These are phyloP conservation scores for Gadus macrocephalus DNA, from an alignment of 2,113 vertebrate genomes.

Conservation along the genomic window DNA sequence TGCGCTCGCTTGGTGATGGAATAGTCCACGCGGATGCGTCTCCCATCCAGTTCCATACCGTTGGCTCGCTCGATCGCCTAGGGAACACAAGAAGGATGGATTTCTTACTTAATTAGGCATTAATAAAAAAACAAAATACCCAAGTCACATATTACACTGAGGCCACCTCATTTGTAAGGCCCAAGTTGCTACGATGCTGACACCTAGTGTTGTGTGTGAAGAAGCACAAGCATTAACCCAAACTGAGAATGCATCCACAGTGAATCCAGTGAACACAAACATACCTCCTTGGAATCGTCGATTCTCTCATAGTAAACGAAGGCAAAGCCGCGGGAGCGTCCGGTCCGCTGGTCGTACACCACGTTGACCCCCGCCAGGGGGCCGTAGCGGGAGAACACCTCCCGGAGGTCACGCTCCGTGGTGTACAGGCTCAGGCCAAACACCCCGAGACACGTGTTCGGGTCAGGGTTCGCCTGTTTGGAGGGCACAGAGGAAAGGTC, in stretches of 20 bases:
- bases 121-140: not conserved
- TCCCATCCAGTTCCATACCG: slow-evolving; percentile 91
- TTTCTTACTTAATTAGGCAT: slow-evolving; percentile 2
- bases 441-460: slow-evolving; percentile 89
- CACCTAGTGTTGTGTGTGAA: slow-evolving; percentile 49
- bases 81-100: slow-evolving; percentile 14
- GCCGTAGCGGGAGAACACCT: slow-evolving; percentile 91
- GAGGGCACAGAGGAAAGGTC: slow-evolving; percentile 27
- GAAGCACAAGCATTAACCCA: slow-evolving; percentile 29
- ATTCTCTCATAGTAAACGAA: slow-evolving; percentile 93
- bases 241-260: not conserved
- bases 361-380: slow-evolving; percentile 89
- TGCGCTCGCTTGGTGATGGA: slow-evolving; percentile 93
- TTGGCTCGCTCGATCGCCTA: slow-evolving; percentile 92
- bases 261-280: not conserved
- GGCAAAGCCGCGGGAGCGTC: slow-evolving; percentile 89
- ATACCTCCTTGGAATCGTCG: slow-evolving; percentile 92
- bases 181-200: slow-evolving; percentile 32
- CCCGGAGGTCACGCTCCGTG: slow-evolving; percentile 87
- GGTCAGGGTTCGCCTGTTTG: slow-evolving; percentile 87
- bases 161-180: too few species aligned
- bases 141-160: too few species aligned
- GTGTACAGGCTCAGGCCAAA: slow-evolving; percentile 95
- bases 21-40: slow-evolving; percentile 88
- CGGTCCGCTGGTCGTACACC: slow-evolving; percentile 91